These are phyloP conservation scores for Pelochelys cantorii DNA, from an alignment of 2,797 vertebrate species.

Conservation along the genomic window DNA sequence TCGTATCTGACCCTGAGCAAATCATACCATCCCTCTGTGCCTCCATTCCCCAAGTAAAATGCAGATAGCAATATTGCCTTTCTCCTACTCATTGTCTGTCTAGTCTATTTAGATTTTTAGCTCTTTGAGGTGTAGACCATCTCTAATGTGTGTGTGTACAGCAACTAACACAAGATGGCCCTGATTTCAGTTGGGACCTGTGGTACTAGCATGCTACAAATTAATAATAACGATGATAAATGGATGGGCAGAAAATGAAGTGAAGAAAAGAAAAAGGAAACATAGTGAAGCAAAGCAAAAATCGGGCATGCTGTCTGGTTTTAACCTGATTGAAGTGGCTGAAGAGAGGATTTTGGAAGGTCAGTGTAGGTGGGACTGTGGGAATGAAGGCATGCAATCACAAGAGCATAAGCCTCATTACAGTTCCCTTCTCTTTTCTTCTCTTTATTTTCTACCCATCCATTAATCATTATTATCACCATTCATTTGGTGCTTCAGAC, in stretches of 20 bases:
- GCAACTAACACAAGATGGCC: not conserved
- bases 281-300: rapidly evolving
- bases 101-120: not conserved
- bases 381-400: rapidly evolving
- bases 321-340: not conserved
- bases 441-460: not conserved
- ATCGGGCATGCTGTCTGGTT: not conserved
- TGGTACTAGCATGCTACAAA: not conserved
- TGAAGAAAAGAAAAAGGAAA: not conserved
- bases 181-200: not conserved
- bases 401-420: not conserved
- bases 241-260: not conserved
- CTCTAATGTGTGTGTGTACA: not conserved
- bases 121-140: not conserved
- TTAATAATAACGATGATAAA: not conserved
- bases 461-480: not conserved
- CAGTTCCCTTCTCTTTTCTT: not conserved
- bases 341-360: not conserved
- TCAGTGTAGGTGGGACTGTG: rapidly evolving
- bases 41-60: not conserved
- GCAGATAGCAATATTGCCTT: not conserved
- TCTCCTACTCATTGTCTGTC: not conserved
- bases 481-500: not conserved
- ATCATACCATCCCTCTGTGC: not conserved
- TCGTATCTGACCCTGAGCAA: not conserved